Evolutionary conservation across 2,888 invertebrate genomes (phyloP).

Genomic region (Habrosyne pyritoides): DNA sequence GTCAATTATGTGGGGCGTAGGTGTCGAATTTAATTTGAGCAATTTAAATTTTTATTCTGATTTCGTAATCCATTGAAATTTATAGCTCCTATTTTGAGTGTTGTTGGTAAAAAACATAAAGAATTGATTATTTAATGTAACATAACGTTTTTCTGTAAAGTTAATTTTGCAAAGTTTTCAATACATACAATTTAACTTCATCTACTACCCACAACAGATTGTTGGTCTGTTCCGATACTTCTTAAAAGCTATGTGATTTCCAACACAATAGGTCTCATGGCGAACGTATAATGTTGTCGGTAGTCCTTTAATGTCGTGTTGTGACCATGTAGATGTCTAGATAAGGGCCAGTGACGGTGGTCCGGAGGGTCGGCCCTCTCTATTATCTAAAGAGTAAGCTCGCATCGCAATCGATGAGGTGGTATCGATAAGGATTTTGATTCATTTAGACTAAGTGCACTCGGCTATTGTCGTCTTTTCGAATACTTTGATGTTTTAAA

Average conservation of each 20-base stretch:
- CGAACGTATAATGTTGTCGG: conserved; percentile 47
- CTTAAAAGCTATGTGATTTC: conserved; percentile 3
- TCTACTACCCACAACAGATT: neutral
- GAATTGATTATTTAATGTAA: neutral
- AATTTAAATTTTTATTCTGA: conserved; percentile 17
- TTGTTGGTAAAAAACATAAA: neutral
- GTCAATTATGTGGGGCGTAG: conserved; percentile 24
- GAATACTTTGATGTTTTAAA: conserved; percentile 16
- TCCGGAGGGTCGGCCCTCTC: conserved; percentile 41
- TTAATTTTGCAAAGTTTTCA: too few relatives aligned
- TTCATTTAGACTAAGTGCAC: conserved; percentile 39
- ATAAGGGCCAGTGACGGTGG: conserved; percentile 53
- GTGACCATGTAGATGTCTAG: conserved; percentile 67
- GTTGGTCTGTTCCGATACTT: neutral
- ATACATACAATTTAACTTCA: neutral
- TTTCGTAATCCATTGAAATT: neutral
- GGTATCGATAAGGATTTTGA: conserved; percentile 44
- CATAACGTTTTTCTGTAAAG: neutral
- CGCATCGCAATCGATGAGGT: conserved; percentile 46
- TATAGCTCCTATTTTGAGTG: neutral
- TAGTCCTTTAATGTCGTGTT: conserved; percentile 65
- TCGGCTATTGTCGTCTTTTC: conserved; percentile 19
- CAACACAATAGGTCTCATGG: conserved; percentile 28
- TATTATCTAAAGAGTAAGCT: conserved; percentile 41
- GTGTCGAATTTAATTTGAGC: conserved; percentile 35